Evolutionary conservation across 37 sponge, comb jelly and placozoan genomes (phyloP), one percentile per base, ranked within the genome.

Genomic region (Geodia barretti): DNA sequence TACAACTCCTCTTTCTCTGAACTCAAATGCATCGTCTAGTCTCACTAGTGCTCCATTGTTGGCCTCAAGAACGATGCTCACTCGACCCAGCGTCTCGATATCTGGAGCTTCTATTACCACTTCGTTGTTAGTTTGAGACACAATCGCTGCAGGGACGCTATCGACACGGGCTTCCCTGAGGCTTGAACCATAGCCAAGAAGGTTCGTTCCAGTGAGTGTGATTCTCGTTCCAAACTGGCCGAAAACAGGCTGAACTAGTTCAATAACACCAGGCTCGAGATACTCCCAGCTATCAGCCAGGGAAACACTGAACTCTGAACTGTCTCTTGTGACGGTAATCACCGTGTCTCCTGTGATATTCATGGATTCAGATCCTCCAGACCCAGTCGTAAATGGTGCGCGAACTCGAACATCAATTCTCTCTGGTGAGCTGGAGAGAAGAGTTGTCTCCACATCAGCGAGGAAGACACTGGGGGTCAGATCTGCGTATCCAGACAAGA

Each of bases 141-240:
- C 4, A 36, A 79, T 66, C 1, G 31, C 59, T 29, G 81, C 82
- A 26, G 43, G 25, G 2, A 72, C 34, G 4, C 21, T 72, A 11
- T 64, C 81, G 54, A 84, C 58, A 1, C 29, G 40, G 2, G 75
- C 80, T 34, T 34, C 20, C 21, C 9, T 39, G 17, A 92, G 61
- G 24, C 0, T 37, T 0, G 35, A 26, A 0, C 92, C 92, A 69
- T 92, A 86, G 24, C 88, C 95, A 2, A 90, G 69, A 9, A 94
- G 84, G 36, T 80, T 69, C 14, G 32, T 70, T 14, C 95, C 95
- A 60, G 4, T 79, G 70, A 94, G 28, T 0, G 68, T 76, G 23
- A 94, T 61, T 1, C 40, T 67, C 8, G 95, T 94, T 1, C 91
- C 91, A 36, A 32, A 30, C 76, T 90, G 95, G 0, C 91, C 95